Percentiles rank a stretch among this genome's conserved stretches.
Evolutionary conservation across 2,888 invertebrate species (phyloP).

Genomic region (Macaria notata): DNA sequence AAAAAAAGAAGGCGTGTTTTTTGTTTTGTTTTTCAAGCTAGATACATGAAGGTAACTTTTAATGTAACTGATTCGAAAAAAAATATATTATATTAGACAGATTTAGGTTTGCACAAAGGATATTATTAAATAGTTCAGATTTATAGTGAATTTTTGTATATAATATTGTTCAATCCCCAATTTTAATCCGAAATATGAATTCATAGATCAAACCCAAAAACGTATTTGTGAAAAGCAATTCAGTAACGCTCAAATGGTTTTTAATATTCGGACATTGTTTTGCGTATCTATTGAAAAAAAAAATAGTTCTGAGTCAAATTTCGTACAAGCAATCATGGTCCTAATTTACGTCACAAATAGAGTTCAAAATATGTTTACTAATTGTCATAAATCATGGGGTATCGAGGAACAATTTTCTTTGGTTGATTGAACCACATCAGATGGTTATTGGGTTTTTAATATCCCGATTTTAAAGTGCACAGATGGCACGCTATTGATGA

Average conservation of each 20-base stretch:
- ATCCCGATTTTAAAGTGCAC: constrained; percentile 5
- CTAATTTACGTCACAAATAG: constrained; percentile 21
- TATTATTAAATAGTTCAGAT: too few relatives aligned
- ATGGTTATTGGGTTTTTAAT: constrained; percentile 41
- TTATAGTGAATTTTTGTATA: too few relatives aligned
- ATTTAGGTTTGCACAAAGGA: too few relatives aligned
- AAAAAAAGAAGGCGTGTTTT: constrained; percentile 12
- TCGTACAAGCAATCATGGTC: too few relatives aligned
- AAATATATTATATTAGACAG: too few relatives aligned
- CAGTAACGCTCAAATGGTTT: constrained; percentile 76
- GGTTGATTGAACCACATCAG: constrained; percentile 41
- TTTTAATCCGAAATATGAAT: too few relatives aligned
- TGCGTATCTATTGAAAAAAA: constrained; percentile 50
- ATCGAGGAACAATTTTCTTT: constrained; percentile 46
- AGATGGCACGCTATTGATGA: too few relatives aligned
- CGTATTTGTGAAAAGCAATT: constrained; percentile 66
- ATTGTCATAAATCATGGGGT: constrained; percentile 13
- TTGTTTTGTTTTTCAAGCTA: constrained; percentile 1
- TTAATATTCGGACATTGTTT: constrained; percentile 75
- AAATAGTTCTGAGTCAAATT: too few relatives aligned
- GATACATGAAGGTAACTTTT: too few relatives aligned
- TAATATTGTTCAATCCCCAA: too few relatives aligned
- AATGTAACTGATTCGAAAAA: too few relatives aligned
- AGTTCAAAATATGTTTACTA: constrained; percentile 31
- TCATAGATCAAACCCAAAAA: too few relatives aligned